phyloP scores from a whole-genome alignment of 2,113 vertebrate species.

The Proterorhinus semilunaris region DNA sequence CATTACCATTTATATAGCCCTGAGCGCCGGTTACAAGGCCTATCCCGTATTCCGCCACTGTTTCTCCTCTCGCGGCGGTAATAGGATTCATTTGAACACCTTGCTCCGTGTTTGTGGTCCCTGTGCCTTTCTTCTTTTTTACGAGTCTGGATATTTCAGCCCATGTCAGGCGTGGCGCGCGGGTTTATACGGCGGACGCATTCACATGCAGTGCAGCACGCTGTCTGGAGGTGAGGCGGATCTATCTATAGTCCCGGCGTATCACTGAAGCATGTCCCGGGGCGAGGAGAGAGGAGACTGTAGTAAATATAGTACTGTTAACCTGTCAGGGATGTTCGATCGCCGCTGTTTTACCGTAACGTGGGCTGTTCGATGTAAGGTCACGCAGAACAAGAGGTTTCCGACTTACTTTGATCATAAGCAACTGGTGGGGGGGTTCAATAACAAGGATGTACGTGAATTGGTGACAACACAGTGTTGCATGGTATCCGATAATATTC shows the following conservation, averaged over 20 bases:
- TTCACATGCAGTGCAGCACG: not conserved
- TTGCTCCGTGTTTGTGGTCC: slow-evolving; percentile 42
- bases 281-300: slow-evolving; percentile 25
- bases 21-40: slow-evolving; percentile 21
- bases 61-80: slow-evolving; percentile 19
- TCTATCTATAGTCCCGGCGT: slow-evolving; percentile 45
- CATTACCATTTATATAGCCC: slow-evolving; percentile 64
- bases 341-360: slow-evolving; percentile 28
- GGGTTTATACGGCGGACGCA: slow-evolving; percentile 41
- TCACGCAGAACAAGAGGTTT: not conserved
- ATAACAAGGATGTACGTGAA: not conserved
- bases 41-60: slow-evolving; percentile 18
- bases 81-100: slow-evolving; percentile 56
- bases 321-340: slow-evolving; percentile 21
- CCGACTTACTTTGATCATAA: not conserved
- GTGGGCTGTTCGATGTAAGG: slow-evolving; percentile 7
- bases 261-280: slow-evolving; percentile 20
- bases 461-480: too few relatives aligned
- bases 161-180: slow-evolving; percentile 10
- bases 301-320: slow-evolving; percentile 35
- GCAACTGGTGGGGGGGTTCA: not conserved
- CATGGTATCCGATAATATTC: too few relatives aligned
- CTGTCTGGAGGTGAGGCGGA: slow-evolving; percentile 15
- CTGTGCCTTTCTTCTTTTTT: slow-evolving; percentile 25
- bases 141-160: slow-evolving; percentile 51